Percentiles rank a stretch among this genome's conserved stretches.
These are phyloP conservation scores for Patella depressa DNA, from an alignment of 2,888 invertebrate species.

Conservation along the genomic window DNA sequence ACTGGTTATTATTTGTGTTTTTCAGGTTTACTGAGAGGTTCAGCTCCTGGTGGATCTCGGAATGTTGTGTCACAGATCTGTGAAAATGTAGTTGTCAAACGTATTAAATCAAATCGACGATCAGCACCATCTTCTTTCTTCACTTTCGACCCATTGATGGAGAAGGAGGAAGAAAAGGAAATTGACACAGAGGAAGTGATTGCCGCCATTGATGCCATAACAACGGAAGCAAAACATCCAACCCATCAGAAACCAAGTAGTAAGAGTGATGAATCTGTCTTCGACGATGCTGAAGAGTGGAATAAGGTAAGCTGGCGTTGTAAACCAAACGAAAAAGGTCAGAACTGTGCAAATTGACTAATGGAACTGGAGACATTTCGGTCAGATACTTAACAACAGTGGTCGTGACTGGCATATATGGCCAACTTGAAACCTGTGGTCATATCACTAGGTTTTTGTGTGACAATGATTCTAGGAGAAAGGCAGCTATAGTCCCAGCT, in stretches of 20 bases:
- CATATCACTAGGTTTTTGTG: no score
- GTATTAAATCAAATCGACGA: slow-evolving; percentile 41
- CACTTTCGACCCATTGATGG: slow-evolving; percentile 58
- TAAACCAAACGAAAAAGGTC: neutral
- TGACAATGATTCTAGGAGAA: no score
- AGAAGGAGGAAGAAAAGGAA: slow-evolving; percentile 53
- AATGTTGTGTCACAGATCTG: slow-evolving; percentile 63
- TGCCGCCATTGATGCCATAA: slow-evolving; percentile 30
- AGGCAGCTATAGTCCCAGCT: no score
- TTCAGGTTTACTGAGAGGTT: slow-evolving; percentile 66
- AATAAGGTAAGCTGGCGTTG: slow-evolving; percentile 76
- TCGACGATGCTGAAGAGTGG: slow-evolving; percentile 82
- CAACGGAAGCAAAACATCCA: slow-evolving; percentile 1
- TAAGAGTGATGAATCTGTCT: slow-evolving; percentile 28
- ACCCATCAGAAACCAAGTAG: slow-evolving; percentile 1
- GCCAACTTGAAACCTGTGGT: no score
- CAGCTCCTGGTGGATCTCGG: slow-evolving; percentile 57
- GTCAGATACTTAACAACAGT: no score
- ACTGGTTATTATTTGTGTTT: slow-evolving; percentile 9
- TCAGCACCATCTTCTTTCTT: slow-evolving; percentile 48
- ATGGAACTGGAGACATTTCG: no score
- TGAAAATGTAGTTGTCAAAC: slow-evolving; percentile 49
- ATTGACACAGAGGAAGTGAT: slow-evolving; percentile 38
- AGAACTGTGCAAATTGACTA: no score
- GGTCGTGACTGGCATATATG: no score